Base-by-base conservation (phyloP, 2,888 invertebrate genomes). In the Cynaeus angustus region DNA sequence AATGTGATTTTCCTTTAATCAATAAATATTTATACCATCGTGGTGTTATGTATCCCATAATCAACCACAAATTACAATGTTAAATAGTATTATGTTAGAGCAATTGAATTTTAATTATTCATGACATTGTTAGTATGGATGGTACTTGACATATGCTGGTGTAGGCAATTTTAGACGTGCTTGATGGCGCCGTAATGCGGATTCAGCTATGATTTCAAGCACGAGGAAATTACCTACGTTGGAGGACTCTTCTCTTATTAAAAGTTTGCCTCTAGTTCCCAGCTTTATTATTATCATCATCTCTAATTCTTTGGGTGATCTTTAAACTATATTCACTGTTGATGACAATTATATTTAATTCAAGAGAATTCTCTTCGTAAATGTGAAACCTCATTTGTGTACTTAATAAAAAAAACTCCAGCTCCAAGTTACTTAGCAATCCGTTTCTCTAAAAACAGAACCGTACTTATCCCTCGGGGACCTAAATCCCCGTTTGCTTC, bases 41-140 rank as follows among this genome's bases (percentile, higher is more conserved):
- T 14, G 10, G 38, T 21, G n/a, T 37, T 55, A 37, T n/a, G 37
- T n/a, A 7, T 30, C 37, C 37, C 37, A 1, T 1, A n/a, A 37
- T 7, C 37, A 37, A n/a, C n/a, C 30, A 37, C 38, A 55, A 55
- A 38, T 38, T 55, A 55, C 38, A 38, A 55, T 37, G 53, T 55
- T 38, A 14, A 38, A 38, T 38, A 37, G 37, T 14, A 14, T 16
- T 55, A 4, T 12, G 8, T 28, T 14, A 10, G 38, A 6, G 30
- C 9, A 28, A 59, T 59, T 59, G 30, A 59, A 45, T 45, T 59
- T 59, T 59, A 59, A 59, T 59, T 59, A 59, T 59, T 59, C 59
- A 59, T n/a, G 14, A 33, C 46, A 59, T 30, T 59, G 59, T 59
- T 45, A 59, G 14, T 41, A 13, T 46, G 30, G 59, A 59, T 46